Conservation (phyloP, 1,140 invertebrate genomes). For the Drosophila seguyi region DNA sequence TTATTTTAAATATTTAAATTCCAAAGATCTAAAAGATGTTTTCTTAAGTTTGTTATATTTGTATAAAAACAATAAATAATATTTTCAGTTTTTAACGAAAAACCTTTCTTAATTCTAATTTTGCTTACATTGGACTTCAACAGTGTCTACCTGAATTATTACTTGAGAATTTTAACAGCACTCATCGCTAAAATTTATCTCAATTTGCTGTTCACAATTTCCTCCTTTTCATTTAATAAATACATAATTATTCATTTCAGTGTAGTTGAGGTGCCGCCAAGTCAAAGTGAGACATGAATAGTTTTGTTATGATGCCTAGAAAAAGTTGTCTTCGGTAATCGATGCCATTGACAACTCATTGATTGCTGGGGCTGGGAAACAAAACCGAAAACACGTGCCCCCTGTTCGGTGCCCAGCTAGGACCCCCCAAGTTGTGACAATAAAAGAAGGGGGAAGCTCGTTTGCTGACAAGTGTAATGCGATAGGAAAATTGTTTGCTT, state of each 20-base stretch:
- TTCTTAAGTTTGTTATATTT: no score
- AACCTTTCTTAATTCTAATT: no score
- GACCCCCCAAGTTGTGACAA: constrained; percentile 51
- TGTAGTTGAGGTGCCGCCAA: neutral
- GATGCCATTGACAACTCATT: constrained; percentile 61
- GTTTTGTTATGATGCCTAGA: constrained; percentile 41
- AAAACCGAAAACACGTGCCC: constrained; percentile 9
- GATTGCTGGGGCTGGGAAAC: constrained; percentile 1
- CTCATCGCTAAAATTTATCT: no score
- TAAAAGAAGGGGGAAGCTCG: constrained; percentile 11
- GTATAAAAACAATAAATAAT: no score
- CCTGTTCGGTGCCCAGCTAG: neutral
- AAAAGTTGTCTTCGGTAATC: constrained; percentile 52
- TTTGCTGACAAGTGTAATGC: constrained; percentile 43
- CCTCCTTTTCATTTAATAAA: neutral
- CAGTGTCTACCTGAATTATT: neutral
- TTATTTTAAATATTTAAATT: no score
- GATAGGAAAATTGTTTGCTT: constrained; percentile 58
- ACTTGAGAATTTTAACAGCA: neutral
- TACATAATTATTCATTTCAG: neutral
- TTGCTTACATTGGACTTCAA: no score
- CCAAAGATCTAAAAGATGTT: no score
- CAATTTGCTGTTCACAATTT: neutral
- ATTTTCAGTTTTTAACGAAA: no score
- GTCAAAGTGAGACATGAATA: constrained; percentile 38